These are phyloP conservation scores for Tetrapedia diversipes DNA, from an alignment of 2,888 invertebrate genomes.

Conservation along the genomic window DNA sequence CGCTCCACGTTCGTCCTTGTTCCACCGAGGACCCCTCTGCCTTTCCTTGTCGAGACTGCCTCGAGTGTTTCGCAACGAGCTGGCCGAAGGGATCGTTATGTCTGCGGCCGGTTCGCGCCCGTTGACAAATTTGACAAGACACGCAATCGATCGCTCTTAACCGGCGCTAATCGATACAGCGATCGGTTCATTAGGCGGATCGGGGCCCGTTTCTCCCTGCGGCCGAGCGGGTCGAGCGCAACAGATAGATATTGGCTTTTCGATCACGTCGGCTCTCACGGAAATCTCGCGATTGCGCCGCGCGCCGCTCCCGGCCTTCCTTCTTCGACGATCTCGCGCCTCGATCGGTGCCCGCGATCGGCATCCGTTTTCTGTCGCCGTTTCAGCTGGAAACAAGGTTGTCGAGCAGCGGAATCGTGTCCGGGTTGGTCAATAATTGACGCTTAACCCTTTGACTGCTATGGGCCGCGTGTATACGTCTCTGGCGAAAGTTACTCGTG, in stretches of 20 bases:
- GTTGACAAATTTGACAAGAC: constrained; percentile 82
- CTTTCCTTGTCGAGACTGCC: constrained; percentile 12
- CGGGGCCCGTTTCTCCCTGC: constrained; percentile 72
- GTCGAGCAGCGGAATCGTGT: constrained; percentile 29
- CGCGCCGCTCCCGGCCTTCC: constrained; percentile 57
- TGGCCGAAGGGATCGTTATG: constrained; percentile 59
- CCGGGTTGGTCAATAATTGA: constrained; percentile 12
- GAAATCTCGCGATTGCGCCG: constrained; percentile 72
- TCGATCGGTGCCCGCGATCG: constrained; percentile 37
- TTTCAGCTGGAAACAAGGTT: constrained; percentile 48
- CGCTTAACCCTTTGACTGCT: too few relatives aligned
- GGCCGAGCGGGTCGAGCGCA: constrained; percentile 56
- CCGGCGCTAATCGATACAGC: constrained; percentile 80
- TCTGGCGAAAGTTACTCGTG: too few relatives aligned
- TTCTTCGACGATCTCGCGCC: constrained; percentile 57
- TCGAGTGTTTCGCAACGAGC: constrained; percentile 56
- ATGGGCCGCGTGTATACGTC: too few relatives aligned
- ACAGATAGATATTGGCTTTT: constrained; percentile 75
- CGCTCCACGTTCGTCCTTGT: neutral
- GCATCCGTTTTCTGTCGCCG: constrained; percentile 44
- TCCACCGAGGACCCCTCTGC: neutral
- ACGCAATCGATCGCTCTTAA: constrained; percentile 80
- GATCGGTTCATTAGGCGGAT: constrained; percentile 79
- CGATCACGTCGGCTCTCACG: constrained; percentile 78
- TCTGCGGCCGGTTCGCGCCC: constrained; percentile 74